Conservation (phyloP, 2,797 vertebrate genomes). For the Astyanax mexicanus region DNA sequence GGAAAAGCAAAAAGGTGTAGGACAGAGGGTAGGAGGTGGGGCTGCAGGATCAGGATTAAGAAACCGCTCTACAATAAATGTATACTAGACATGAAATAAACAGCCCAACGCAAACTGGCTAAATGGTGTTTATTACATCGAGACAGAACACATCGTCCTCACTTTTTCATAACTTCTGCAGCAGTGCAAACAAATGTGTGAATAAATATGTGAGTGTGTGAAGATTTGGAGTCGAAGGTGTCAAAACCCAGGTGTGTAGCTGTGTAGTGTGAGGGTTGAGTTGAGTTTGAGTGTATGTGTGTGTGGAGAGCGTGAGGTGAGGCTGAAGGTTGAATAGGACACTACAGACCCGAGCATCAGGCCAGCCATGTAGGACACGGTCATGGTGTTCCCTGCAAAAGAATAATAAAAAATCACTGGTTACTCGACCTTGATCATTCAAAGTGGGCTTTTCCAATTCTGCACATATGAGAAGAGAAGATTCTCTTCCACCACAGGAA, state of each 20-base stretch:
- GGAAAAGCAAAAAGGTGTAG: too few relatives aligned
- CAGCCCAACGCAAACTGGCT: neutral
- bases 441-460: neutral
- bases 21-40: too few relatives aligned
- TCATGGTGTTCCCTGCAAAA: slow-evolving; percentile 79
- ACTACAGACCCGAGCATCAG: slow-evolving; percentile 92
- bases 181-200: neutral
- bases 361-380: slow-evolving; percentile 95
- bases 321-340: slow-evolving; percentile 76
- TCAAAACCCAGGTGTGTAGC: slow-evolving; percentile 36
- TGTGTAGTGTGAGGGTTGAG: slow-evolving; percentile 36
- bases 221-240: too few relatives aligned
- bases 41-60: too few relatives aligned
- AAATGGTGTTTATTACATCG: neutral
- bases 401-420: neutral
- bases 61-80: too few relatives aligned
- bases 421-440: neutral
- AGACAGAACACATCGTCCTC: neutral
- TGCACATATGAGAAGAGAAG: too few relatives aligned
- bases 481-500: neutral
- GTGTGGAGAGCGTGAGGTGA: slow-evolving; percentile 27
- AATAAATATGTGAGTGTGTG: neutral
- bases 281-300: slow-evolving; percentile 22
- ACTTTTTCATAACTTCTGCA: neutral
- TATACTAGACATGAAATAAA: neutral